Percentiles rank a stretch among this genome's conserved stretches.
These are phyloP conservation scores for Stenotaenia linearis DNA, from an alignment of 2,888 invertebrate genomes.

Conservation along the genomic window DNA sequence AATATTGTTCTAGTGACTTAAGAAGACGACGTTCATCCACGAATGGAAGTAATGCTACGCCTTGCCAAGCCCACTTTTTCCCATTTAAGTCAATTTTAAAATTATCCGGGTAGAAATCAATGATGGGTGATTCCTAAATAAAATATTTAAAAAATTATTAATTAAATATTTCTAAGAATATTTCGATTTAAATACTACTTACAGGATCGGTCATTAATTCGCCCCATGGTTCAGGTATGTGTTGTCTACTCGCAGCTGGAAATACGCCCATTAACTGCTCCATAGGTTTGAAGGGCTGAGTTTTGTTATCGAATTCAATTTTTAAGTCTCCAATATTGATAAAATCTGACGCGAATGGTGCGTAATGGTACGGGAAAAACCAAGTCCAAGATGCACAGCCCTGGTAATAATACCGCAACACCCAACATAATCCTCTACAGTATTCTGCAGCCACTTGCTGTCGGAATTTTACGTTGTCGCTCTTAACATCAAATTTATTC, in stretches of 20 bases:
- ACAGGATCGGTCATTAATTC: conserved; percentile 85
- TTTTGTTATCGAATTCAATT: conserved; percentile 79
- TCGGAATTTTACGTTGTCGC: conserved; percentile 74
- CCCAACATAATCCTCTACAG: conserved; percentile 95
- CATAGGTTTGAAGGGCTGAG: conserved; percentile 89
- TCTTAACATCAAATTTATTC: conserved; percentile 78
- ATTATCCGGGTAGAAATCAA: conserved; percentile 97
- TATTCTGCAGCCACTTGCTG: conserved; percentile 89
- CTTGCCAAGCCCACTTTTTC: conserved; percentile 98
- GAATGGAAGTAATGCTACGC: conserved; percentile 91
- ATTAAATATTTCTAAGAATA: conserved; percentile 16
- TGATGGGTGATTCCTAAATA: conserved; percentile 80
- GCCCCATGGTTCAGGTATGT: conserved; percentile 91
- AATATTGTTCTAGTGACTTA: conserved; percentile 75
- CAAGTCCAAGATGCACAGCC: conserved; percentile 99
- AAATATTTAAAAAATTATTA: neutral
- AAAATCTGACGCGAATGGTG: conserved; percentile 99
- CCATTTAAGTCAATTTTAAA: conserved; percentile 95
- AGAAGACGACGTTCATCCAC: conserved; percentile 84
- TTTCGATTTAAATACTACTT: conserved; percentile 44
- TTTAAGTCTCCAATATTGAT: conserved; percentile 78
- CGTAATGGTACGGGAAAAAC: conserved; percentile 99
- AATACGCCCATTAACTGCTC: conserved; percentile 99
- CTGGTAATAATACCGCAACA: conserved; percentile 96
- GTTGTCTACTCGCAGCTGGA: conserved; percentile 91